Evolutionary conservation across 37 sponge, comb jelly and placozoan genomes (phyloP), one percentile per base, ranked within the genome.

Genomic region (Petrosia ficiformis): DNA sequence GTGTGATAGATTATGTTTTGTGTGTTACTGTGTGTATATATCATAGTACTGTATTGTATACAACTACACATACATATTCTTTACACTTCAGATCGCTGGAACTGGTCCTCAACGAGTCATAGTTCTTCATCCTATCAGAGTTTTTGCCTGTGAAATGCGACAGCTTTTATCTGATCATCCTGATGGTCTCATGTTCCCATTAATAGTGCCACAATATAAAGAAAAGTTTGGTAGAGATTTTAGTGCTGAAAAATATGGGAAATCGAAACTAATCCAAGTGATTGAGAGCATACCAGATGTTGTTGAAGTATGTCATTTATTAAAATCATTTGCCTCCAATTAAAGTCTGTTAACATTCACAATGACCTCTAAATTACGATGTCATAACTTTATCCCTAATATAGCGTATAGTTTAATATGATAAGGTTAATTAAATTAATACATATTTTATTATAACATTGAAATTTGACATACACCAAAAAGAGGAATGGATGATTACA

Each of bases 221-320:
- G 66, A 63, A 38, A 68, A 72, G 42, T 83, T 86, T 63, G 67
- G 77, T 6, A 39, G 38, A 21, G 60, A 74, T 5, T 37, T 77
- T 3, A 37, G 41, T 37, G 72, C 79, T 6, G 32, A 56, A 1
- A 35, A 59, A 6, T 86, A 82, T 54, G 80, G 82, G 1, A 82
- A 57, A 28, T 61, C 73, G 22, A 82, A 86, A 52, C 71, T 83
- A 67, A 74, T 77, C 31, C 44, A 42, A 29, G 67, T 83, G 3
- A 65, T 86, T 61, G 84, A 83, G 59, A 84, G 79, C 1, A 70
- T 91, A 6, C 76, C 75, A 34, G 80, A 91, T 56, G 36, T 75
- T 16, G 64, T 83, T 74, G 42, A 74, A n/a, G 86, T 86, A 42
- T 76, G 82, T 72, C 0, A n/a, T n/a, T n/a, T n/a, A n/a, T n/a